These are phyloP conservation scores for Suricata suricatta DNA, from an alignment of 2,113 vertebrate species.

Conservation along the genomic window DNA sequence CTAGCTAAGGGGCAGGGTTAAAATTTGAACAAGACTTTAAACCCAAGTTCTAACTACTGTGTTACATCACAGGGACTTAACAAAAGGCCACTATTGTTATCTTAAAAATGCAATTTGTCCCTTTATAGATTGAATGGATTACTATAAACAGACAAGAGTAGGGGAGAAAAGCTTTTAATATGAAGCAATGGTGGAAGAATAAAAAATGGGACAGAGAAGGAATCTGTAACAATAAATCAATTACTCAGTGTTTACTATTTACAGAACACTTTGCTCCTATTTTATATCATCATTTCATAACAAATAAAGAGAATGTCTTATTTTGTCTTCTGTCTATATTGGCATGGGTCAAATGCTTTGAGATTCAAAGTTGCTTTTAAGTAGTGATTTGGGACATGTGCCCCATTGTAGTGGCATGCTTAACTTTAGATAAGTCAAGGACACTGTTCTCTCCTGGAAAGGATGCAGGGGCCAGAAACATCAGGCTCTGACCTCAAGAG, in stretches of 20 bases:
- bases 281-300: background rate
- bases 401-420: no score
- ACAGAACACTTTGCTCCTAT: background rate
- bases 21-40: slow-evolving; percentile 1
- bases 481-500: background rate
- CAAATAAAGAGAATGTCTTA: background rate
- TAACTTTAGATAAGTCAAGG: background rate
- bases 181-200: background rate
- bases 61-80: background rate
- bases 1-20: background rate
- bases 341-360: background rate
- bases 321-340: background rate
- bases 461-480: background rate
- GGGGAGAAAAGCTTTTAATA: background rate
- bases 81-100: background rate
- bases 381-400: background rate
- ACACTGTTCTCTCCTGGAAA: background rate
- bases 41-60: background rate
- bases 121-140: background rate
- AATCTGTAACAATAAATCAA: background rate
- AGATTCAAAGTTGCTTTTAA: background rate
- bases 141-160: background rate
- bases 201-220: background rate
- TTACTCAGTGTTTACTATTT: background rate
- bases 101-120: background rate